These are phyloP conservation scores for Nasonovia ribisnigri DNA, from an alignment of 2,888 invertebrate genomes.

Conservation along the genomic window DNA sequence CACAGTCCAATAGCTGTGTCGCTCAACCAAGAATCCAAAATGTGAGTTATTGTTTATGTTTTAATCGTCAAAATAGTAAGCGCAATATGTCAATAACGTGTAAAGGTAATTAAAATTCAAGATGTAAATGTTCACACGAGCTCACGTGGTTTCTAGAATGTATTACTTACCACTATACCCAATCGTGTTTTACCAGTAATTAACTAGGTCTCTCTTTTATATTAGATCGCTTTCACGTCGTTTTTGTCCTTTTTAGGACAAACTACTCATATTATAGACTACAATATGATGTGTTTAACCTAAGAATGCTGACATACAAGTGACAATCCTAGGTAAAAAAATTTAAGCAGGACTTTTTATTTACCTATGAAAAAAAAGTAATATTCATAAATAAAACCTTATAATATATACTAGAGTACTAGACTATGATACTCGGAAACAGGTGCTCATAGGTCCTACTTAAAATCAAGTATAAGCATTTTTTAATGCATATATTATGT, in stretches of 20 bases:
- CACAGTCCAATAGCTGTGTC: neutral
- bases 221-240: constrained; percentile 47
- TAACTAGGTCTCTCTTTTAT: constrained; percentile 48
- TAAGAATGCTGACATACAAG: neutral
- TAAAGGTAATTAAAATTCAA: constrained; percentile 21
- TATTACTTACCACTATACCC: neutral
- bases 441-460: neutral
- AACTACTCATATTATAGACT: constrained; percentile 17
- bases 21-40: neutral
- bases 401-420: neutral
- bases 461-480: neutral
- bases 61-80: neutral
- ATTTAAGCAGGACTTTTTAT: neutral
- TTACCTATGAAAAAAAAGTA: neutral
- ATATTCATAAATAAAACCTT: neutral
- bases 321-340: neutral
- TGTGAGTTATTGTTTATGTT: neutral
- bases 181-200: constrained; percentile 35
- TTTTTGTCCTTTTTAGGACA: constrained; percentile 49
- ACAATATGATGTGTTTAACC: constrained; percentile 23
- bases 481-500: neutral
- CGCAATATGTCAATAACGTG: neutral
- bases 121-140: neutral
- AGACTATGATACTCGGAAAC: neutral
- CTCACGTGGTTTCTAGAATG: neutral